Evolutionary conservation across 2,113 vertebrate species (phyloP).

Genomic region (Paramisgurnus dabryanus): DNA sequence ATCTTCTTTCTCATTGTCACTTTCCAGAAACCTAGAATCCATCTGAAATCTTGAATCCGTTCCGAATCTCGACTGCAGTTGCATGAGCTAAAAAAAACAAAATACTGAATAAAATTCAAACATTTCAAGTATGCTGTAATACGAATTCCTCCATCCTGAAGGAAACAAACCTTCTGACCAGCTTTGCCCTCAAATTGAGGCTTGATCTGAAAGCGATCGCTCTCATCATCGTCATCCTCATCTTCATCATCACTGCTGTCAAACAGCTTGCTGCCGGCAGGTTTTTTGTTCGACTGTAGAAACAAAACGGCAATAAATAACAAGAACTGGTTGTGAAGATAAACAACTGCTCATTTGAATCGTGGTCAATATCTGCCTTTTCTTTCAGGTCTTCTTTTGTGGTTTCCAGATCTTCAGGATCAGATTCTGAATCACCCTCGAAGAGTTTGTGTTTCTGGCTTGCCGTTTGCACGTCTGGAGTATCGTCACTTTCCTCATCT

Average conservation of each 20-base stretch:
- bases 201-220: constrained; percentile 82
- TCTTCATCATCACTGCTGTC: constrained; percentile 82
- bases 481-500: constrained; percentile 72
- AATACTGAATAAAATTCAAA: neutral
- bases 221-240: constrained; percentile 65
- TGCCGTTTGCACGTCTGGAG: neutral
- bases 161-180: constrained; percentile 84
- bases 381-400: neutral
- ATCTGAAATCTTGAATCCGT: constrained; percentile 89
- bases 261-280: constrained; percentile 76
- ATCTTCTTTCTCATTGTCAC: constrained; percentile 67
- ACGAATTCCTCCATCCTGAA: neutral
- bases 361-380: constrained; percentile 49
- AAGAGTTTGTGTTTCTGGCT: constrained; percentile 53
- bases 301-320: neutral
- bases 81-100: constrained; percentile 79
- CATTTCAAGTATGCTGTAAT: neutral
- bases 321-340: neutral
- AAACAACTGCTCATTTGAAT: neutral
- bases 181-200: constrained; percentile 92
- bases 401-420: constrained; percentile 50
- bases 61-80: constrained; percentile 86
- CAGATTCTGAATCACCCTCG: constrained; percentile 34
- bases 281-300: constrained; percentile 55
- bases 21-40: constrained; percentile 90